Base-by-base conservation (phyloP, 2,797 vertebrate genomes). In the Ambastaia sidthimunki region DNA sequence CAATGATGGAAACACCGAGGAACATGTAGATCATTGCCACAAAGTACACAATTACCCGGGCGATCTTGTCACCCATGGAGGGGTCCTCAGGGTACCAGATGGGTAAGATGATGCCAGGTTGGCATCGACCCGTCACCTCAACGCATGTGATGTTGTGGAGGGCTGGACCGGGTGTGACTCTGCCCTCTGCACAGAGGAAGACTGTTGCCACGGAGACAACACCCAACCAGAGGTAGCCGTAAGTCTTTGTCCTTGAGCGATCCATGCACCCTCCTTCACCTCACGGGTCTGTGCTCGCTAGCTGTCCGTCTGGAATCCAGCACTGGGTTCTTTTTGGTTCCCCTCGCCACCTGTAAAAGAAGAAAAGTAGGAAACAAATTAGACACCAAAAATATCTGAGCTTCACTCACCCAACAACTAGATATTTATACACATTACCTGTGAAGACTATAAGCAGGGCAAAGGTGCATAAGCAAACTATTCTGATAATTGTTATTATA, bases 21-120 rank as follows among this genome's bases (percentile, higher is more conserved):
- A 99, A 99, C 98, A 99, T 99, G 93, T 99, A 99, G 90, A 99
- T 99, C 90, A 99, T 90, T 0, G 98, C 98, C 87, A 99, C 98
- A 81, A 99, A 99, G 85, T 99, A 99, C 62, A 99, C 98, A 3
- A 99, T 99, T 90, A 99, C 98, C 86, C 98, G 94, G 55, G 98
- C 98, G 76, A 99, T 96, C 93, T 99, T 99, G 93, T 99, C 98
- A 69, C 98, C 98, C 87, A 98, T 95, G 31, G 98, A 99, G 70
- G 98, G 98, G 84, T 99, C 97, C 92, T 97, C 97, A 0, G 98
- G 98, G 86, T 99, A 98, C 98, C 98, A 99, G 89, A 99, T 98
- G 82, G 98, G 98, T 85, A 99, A 91, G 90, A 99, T 97, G 90
- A 99, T 97, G 78, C 98, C 98, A 44, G 94, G 90, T 48, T 92